phyloP scores from a whole-genome alignment of 2,888 invertebrate species.

The Temnothorax unifasciatus region DNA sequence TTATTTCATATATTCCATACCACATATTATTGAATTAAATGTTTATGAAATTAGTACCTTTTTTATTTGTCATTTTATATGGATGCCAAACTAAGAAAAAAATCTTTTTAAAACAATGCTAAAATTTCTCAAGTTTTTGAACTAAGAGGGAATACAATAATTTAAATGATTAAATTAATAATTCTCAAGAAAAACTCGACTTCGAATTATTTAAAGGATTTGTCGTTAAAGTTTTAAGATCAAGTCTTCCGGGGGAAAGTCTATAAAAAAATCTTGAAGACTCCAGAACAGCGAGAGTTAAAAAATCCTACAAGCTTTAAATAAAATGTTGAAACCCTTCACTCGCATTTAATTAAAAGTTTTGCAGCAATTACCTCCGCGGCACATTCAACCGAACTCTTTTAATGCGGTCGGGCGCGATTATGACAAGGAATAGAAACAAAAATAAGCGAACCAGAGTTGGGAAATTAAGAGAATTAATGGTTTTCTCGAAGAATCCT shows the following conservation, averaged over 20 bases:
- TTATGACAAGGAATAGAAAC: constrained; percentile 28
- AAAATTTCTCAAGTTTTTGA: background rate
- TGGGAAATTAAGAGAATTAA: constrained; percentile 36
- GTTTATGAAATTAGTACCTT: background rate
- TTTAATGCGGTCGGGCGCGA: constrained; percentile 3
- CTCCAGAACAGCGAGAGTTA: background rate
- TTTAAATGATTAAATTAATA: background rate
- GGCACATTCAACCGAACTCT: constrained; percentile 15
- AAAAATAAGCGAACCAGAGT: constrained; percentile 24
- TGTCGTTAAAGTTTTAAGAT: constrained; percentile 21
- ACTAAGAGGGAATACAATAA: background rate
- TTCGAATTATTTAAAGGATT: background rate
- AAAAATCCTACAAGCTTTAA: constrained; percentile 23
- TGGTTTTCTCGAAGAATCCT: constrained; percentile 18
- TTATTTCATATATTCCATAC: background rate
- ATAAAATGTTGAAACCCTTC: constrained; percentile 29
- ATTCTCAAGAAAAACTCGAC: background rate
- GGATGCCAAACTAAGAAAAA: background rate
- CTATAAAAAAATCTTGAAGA: background rate
- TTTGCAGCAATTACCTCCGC: constrained; percentile 27
- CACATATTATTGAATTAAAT: background rate
- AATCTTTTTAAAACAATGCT: background rate
- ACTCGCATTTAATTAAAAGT: constrained; percentile 44
- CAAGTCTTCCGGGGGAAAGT: background rate
- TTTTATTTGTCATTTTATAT: background rate